A percentile compares a stretch with the other conserved stretches of the same genome.
Conservation (phyloP, 2,888 invertebrate species). For the Orthonychiurus folsomi region DNA sequence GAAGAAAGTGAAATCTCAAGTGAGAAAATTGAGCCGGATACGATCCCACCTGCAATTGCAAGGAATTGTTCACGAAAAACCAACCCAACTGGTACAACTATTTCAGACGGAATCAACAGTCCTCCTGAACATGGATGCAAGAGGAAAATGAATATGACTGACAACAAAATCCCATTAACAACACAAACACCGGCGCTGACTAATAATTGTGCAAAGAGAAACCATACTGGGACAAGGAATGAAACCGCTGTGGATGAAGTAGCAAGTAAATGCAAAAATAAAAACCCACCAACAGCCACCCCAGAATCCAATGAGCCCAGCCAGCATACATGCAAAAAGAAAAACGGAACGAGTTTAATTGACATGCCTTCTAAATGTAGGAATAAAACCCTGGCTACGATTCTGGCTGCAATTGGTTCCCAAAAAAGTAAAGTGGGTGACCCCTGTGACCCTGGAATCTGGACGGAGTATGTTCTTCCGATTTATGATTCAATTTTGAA, state of each 20-base stretch:
- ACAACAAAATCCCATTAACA: background rate
- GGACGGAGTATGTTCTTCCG: background rate
- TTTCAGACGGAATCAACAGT: background rate
- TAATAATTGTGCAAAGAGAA: background rate
- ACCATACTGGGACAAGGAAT: background rate
- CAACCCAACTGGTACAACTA: background rate
- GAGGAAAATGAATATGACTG: background rate
- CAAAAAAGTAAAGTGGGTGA: background rate
- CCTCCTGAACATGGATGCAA: background rate
- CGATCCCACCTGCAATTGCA: background rate
- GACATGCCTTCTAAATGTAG: background rate
- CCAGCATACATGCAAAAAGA: background rate
- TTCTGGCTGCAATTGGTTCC: background rate
- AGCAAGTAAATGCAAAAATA: background rate
- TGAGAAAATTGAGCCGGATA: background rate
- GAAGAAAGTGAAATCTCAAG: background rate
- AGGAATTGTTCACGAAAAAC: background rate
- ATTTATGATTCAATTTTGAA: background rate
- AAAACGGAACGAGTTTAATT: background rate
- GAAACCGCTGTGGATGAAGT: background rate
- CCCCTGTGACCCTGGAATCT: background rate
- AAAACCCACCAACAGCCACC: background rate
- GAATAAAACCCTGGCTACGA: background rate
- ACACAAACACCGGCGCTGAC: background rate
- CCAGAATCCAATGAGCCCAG: background rate